These are phyloP conservation scores for Morpho helenor DNA, from an alignment of 2,888 invertebrate genomes.

Conservation along the genomic window DNA sequence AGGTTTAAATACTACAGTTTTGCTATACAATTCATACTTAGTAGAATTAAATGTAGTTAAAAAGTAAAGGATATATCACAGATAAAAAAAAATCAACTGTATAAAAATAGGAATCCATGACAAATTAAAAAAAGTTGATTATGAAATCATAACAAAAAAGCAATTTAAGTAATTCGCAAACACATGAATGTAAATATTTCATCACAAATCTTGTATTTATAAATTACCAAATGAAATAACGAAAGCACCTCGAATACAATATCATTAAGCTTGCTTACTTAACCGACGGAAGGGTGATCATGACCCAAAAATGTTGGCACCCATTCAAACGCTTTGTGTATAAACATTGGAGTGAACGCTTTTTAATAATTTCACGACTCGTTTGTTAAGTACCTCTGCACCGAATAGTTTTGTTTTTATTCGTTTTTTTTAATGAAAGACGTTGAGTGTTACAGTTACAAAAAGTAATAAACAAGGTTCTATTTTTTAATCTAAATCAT, in stretches of 20 bases:
- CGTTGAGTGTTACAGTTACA: no score
- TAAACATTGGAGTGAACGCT: constrained; percentile 41
- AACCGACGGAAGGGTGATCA: constrained; percentile 47
- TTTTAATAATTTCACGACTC: constrained; percentile 2
- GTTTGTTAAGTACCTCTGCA: background rate
- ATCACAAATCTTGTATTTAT: no score
- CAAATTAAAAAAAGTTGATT: no score
- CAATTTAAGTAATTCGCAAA: no score
- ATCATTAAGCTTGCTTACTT: constrained; percentile 53
- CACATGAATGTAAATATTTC: no score
- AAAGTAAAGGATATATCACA: no score
- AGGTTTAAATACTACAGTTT: background rate
- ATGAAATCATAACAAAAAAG: no score
- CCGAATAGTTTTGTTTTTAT: constrained; percentile 7
- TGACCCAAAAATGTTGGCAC: constrained; percentile 67
- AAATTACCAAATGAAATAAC: background rate
- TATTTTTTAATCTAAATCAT: no score
- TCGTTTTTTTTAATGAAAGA: background rate
- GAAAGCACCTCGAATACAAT: constrained; percentile 8
- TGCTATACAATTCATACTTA: background rate
- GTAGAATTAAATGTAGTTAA: no score
- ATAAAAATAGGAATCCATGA: no score
- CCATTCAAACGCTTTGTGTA: constrained; percentile 49
- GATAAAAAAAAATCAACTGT: no score
- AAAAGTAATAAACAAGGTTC: no score